Base-by-base conservation (phyloP, 2,888 invertebrate genomes). In the Erpobdella octoculata region DNA sequence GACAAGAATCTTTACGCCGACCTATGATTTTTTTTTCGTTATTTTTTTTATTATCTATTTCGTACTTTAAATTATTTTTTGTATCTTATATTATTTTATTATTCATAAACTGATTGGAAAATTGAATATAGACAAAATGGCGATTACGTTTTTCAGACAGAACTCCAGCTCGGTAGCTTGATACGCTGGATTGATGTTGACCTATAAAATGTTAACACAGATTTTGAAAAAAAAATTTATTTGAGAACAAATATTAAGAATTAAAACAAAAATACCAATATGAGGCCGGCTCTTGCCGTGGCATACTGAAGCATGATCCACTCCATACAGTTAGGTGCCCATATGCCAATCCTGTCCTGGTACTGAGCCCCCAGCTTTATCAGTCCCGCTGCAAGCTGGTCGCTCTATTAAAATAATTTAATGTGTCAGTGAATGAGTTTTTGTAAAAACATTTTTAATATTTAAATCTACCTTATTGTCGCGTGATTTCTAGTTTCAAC, bases 291-390 rank as follows among this genome's bases (percentile, higher is more conserved):
- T 75, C 90, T 87, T 0, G 89, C 87, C 0, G 89, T 87, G 0
- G 89, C 91, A 79, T 89, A 83, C 80, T 89, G 87, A 0, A 87
- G 77, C 0, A 91, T 77, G 73, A 89, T 86, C 92, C 92, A 93
- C 79, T 91, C 89, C 61, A 87, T 81, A 41, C 86, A 85, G 82
- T 91, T 93, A 0, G 91, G 90, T 0, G 89, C 88, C 89, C 90
- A 91, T 31, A 93, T 85, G 0, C 89, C 92, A 2, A 93, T 79
- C 9, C 89, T 83, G 79, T 93, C 92, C 0, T 91, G 91, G 36
- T 83, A 86, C 71, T 87, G 80, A 25, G 92, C 78, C 0, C 91
- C 91, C 33, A 90, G 78, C 48, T 87, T 86, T n/a, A 86, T 77
- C 0, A 92, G 84, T 0, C 90, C 90, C 0, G 89, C 88, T 0